phyloP scores from a whole-genome alignment of 2,888 invertebrate genomes.

The Dicycla oo region DNA sequence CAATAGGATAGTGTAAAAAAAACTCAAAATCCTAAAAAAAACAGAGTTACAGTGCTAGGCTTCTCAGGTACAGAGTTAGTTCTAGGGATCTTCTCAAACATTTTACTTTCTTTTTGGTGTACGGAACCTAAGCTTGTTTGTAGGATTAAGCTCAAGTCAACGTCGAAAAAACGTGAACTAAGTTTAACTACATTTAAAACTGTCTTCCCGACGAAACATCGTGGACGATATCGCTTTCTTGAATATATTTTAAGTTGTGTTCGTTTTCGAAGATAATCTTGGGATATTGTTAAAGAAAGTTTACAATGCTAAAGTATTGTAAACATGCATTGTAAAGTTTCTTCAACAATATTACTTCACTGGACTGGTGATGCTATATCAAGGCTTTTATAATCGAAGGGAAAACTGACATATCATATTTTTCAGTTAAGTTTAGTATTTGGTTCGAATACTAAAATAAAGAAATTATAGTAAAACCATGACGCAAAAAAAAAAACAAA shows the following conservation, averaged over 20 bases:
- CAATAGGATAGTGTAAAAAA: too few relatives aligned
- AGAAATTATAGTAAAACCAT: too few relatives aligned
- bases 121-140: constrained; percentile 56
- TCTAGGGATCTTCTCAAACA: not conserved
- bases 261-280: constrained; percentile 13
- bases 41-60: too few relatives aligned
- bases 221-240: constrained; percentile 42
- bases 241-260: constrained; percentile 32
- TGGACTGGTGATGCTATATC: not conserved
- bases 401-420: not conserved
- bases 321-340: too few relatives aligned
- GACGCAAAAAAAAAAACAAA: too few relatives aligned
- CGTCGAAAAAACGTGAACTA: constrained; percentile 54
- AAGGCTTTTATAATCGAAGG: not conserved
- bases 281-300: not conserved
- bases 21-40: too few relatives aligned
- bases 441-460: not conserved
- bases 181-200: constrained; percentile 63
- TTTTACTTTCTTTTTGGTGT: not conserved
- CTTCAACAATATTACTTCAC: too few relatives aligned
- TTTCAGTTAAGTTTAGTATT: not conserved
- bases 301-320: not conserved
- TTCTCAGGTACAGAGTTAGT: too few relatives aligned
- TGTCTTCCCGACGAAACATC: constrained; percentile 54
- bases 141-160: constrained; percentile 53